A percentile compares a stretch with the other conserved stretches of the same genome.
Evolutionary conservation across 2,113 vertebrate genomes (phyloP).

Genomic region (Pomatostomus ruficeps): DNA sequence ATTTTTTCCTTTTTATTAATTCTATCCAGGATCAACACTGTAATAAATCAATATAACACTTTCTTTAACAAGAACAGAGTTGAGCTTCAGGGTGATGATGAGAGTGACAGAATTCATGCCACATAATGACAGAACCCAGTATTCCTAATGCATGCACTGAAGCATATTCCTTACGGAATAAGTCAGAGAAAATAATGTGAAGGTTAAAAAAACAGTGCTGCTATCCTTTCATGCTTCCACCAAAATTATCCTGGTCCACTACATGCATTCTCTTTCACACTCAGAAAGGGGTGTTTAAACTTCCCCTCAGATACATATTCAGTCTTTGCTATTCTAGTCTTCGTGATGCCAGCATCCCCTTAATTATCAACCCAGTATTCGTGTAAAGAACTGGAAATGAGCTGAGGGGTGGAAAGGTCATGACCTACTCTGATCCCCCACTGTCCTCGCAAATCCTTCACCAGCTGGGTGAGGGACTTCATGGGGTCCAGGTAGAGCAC

Average conservation of each 20-base stretch:
- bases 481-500: not conserved
- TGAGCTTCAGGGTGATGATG: slow-evolving; percentile 28
- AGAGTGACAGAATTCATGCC: slow-evolving; percentile 32
- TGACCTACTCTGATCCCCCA: not conserved
- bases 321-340: not conserved
- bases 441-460: not conserved
- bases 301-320: not conserved
- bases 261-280: not conserved
- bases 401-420: not conserved
- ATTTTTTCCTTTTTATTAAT: not conserved
- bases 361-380: not conserved
- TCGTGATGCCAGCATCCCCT: not conserved
- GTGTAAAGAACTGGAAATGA: not conserved
- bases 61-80: not conserved
- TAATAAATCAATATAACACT: not conserved
- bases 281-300: not conserved
- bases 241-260: not conserved
- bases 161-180: slow-evolving; percentile 38
- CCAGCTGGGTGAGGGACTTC: fast-evolving
- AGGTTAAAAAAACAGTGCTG: not conserved
- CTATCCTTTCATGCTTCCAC: not conserved
- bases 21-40: not conserved
- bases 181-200: slow-evolving; percentile 29
- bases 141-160: not conserved
- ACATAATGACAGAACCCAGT: not conserved